Evolutionary conservation across 2,888 invertebrate species (phyloP), one percentile per base, ranked within the genome.

Genomic region (Tachystola acroxantha): DNA sequence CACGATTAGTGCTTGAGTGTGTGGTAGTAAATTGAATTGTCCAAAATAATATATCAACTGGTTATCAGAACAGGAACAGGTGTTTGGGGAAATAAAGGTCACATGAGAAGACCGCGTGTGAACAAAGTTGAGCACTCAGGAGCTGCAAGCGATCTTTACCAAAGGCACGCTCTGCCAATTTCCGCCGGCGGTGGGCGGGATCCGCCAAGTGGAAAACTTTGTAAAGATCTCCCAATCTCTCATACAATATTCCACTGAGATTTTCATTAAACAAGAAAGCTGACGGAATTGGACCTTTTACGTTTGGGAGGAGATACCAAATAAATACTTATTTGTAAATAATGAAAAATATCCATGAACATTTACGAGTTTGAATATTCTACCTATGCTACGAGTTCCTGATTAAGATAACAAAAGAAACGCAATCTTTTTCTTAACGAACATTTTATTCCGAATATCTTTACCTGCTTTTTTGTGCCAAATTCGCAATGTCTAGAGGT

Each of bases 161-260:
- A 24, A 33, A 25, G 16, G 24, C 24, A 36, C 31, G 36, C 31
- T 31, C 22, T 16, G 31, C 25, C 31, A 31, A 25, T n/a, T 36
- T 24, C 13, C 34, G 24, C 16, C 4, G 16, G 13, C 22, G 28
- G 34, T 16, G 24, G 32, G 33, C n/a, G 36, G 22, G 20, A 19
- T 36, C 32, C 28, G 28, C 26, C 26, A 34, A 41, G 41, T 39
- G 41, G 46, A 43, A 46, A 43, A 43, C 41, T 46, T 43, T 39
- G 39, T 43, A 28, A 32, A 33, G 37, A 29, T 37, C 29, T 5
- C 28, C 29, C 7, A 7, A n/a, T n/a, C n/a, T 24, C 3, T 9
- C 36, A 37, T 37, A 37, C 27, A 33, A 37, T 24, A 37, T 33
- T 32, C 14, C 27, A 14, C 10, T 11, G 12, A 33, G 14, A 16